Percentiles rank a stretch among this genome's conserved stretches.
phyloP scores from a whole-genome alignment of 2,888 invertebrate genomes.

The Oligia fasciuncula region DNA sequence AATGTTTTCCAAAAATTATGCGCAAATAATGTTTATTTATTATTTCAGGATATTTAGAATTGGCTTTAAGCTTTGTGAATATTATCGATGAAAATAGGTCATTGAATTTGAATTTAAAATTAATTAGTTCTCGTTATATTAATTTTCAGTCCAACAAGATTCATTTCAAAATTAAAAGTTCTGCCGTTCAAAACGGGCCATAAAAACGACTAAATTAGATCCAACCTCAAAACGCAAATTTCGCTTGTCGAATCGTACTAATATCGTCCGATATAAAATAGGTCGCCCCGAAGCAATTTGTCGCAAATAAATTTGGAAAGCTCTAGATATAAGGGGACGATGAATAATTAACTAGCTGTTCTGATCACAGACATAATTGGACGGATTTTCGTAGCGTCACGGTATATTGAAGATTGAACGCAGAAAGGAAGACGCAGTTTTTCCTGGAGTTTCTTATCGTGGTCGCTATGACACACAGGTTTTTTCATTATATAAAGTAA shows the following conservation, averaged over 20 bases:
- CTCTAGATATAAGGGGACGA: constrained; percentile 52
- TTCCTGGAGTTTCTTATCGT: not conserved
- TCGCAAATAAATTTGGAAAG: constrained; percentile 53
- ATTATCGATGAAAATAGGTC: not conserved
- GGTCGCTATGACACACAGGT: too few relatives aligned
- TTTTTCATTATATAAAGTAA: not conserved
- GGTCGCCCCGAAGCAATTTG: constrained; percentile 38
- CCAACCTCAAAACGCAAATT: not conserved
- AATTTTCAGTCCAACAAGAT: not conserved
- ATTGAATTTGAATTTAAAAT: not conserved
- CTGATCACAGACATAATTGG: constrained; percentile 63
- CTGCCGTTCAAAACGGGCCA: not conserved
- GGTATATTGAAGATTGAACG: constrained; percentile 9
- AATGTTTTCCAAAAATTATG: constrained; percentile 8
- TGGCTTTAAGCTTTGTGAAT: not conserved
- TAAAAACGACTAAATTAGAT: not conserved
- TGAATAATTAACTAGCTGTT: constrained; percentile 64
- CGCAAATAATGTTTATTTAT: not conserved
- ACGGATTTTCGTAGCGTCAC: constrained; percentile 50
- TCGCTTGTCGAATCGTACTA: constrained; percentile 16
- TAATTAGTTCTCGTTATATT: too few relatives aligned
- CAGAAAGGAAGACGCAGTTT: constrained; percentile 5
- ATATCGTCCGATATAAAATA: constrained; percentile 32
- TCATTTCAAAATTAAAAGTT: not conserved
- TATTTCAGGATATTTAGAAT: not conserved